Conservation (phyloP, 2,797 vertebrate species). For the Coccyzus lansbergi region DNA sequence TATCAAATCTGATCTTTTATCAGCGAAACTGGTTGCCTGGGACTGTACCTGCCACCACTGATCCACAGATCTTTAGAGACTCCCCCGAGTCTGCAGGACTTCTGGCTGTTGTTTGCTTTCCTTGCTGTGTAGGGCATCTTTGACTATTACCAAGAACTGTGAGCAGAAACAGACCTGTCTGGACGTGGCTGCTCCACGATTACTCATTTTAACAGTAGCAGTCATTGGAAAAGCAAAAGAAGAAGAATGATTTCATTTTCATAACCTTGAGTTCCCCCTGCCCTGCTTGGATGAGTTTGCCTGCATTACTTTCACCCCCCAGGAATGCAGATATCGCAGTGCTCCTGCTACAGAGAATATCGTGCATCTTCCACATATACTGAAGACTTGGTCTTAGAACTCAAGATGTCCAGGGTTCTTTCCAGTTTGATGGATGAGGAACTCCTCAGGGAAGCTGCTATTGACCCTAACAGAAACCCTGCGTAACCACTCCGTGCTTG, state of each 20-base stretch:
- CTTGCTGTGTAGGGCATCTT: not conserved
- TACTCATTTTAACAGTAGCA: conserved; percentile 61
- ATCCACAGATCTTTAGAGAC: not conserved
- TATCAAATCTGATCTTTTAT: not conserved
- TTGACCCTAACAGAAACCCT: not conserved
- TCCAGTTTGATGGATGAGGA: not conserved
- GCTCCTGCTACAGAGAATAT: not conserved
- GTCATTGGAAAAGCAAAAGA: conserved; percentile 19
- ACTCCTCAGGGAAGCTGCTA: not conserved
- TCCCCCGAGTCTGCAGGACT: not conserved
- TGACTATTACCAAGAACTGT: not conserved
- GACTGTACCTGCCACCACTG: not conserved
- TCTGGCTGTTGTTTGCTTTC: not conserved
- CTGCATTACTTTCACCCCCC: not conserved
- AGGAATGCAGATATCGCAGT: not conserved
- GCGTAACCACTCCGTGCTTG: not conserved
- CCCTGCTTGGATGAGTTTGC: not conserved
- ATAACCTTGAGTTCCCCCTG: conserved; percentile 59
- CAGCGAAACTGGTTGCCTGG: not conserved
- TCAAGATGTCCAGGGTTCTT: not conserved
- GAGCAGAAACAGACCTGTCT: conserved; percentile 43
- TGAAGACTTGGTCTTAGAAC: not conserved
- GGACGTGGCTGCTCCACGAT: not conserved
- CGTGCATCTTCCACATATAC: fast-evolving
- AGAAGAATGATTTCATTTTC: conserved; percentile 69